A percentile compares a stretch with the other conserved stretches of the same genome.
Conservation (phyloP, 2,113 vertebrate genomes). For the Coturnix japonica region DNA sequence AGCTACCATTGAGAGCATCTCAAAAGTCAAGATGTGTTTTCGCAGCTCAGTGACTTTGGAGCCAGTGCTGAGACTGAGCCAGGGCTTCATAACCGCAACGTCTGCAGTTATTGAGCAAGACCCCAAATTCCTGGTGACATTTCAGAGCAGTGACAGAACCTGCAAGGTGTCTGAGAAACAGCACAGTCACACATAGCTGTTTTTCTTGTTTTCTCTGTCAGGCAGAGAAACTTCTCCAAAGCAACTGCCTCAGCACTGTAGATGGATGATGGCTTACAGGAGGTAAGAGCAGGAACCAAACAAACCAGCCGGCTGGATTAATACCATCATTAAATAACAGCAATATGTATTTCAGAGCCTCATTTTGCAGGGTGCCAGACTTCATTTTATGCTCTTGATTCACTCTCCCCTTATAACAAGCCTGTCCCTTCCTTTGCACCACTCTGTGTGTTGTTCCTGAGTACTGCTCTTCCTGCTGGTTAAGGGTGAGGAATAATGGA, state of each 20-base stretch:
- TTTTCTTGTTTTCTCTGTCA: background rate
- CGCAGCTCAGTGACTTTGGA: background rate
- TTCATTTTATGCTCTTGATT: background rate
- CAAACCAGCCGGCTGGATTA: background rate
- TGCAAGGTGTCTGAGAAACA: background rate
- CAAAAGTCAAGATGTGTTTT: background rate
- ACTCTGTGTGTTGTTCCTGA: background rate
- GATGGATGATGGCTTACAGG: background rate
- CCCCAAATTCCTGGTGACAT: background rate
- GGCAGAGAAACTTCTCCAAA: background rate
- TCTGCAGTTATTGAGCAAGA: background rate
- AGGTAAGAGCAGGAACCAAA: background rate
- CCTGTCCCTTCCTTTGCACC: background rate
- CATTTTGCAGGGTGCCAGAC: background rate
- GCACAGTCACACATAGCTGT: background rate
- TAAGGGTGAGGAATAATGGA: constrained; percentile 9
- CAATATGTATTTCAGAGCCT: background rate
- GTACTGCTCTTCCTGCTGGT: background rate
- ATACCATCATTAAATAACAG: background rate
- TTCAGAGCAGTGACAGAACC: background rate
- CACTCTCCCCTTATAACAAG: background rate
- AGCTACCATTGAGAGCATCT: background rate
- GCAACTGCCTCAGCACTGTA: background rate
- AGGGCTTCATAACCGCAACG: background rate
- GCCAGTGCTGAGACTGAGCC: background rate